Evolutionary conservation across 2,888 invertebrate species (phyloP).

Genomic region (Troilus luridus): DNA sequence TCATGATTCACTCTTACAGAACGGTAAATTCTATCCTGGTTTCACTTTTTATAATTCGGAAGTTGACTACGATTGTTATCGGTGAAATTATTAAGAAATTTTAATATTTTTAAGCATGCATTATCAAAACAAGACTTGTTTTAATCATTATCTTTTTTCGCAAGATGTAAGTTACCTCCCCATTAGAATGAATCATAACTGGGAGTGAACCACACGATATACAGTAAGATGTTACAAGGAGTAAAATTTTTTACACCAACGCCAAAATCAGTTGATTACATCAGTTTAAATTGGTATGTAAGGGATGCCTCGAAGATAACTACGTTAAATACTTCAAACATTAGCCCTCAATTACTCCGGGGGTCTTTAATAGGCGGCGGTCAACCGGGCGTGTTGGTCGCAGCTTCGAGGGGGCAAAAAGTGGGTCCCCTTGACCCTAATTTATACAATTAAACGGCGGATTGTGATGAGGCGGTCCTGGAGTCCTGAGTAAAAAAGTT

Average conservation of each 20-base stretch:
- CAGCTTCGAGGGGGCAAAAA: constrained; percentile 5
- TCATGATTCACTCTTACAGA: too few species aligned
- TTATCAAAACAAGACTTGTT: too few species aligned
- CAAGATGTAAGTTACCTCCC: too few species aligned
- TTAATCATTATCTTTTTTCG: too few species aligned
- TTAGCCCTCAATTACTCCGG: neutral
- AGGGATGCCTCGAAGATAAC: neutral
- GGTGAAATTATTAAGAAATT: too few species aligned
- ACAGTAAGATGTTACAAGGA: too few species aligned
- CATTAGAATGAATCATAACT: too few species aligned
- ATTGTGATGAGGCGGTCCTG: constrained; percentile 25
- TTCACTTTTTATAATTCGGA: too few species aligned
- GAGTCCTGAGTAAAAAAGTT: neutral
- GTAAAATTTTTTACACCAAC: neutral
- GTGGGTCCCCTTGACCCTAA: constrained; percentile 43
- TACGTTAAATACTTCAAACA: neutral
- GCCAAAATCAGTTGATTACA: neutral
- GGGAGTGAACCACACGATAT: too few species aligned
- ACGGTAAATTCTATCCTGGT: too few species aligned
- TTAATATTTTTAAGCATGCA: too few species aligned
- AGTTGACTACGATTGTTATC: too few species aligned
- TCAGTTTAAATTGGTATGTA: neutral
- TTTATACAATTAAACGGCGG: constrained; percentile 38
- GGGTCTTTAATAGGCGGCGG: constrained; percentile 18
- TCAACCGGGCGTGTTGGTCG: constrained; percentile 1